Evolutionary conservation across 2,888 invertebrate species (phyloP).

Genomic region (Luffia ferchaultella): DNA sequence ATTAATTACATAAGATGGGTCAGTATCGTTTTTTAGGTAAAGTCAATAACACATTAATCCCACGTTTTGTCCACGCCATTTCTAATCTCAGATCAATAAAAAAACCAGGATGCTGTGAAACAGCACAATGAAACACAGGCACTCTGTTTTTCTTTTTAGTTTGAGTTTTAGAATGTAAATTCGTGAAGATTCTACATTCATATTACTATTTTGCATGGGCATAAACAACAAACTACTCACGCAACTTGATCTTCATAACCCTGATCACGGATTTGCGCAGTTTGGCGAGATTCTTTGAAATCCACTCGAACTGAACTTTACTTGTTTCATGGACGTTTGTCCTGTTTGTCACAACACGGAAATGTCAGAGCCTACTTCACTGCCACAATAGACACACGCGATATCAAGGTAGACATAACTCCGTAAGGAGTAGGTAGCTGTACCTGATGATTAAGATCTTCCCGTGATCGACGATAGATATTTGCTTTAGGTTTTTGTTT

Average conservation of each 20-base stretch:
- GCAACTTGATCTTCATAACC: conserved; percentile 63
- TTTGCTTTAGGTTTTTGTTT: conserved; percentile 31
- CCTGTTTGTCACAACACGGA: conserved; percentile 29
- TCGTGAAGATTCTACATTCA: no score
- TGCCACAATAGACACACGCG: neutral
- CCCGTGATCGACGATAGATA: neutral
- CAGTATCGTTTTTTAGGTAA: no score
- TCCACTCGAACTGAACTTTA: conserved; percentile 19
- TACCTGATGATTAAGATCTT: neutral
- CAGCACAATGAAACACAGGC: no score
- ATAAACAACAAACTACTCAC: conserved; percentile 38
- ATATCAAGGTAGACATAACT: conserved; percentile 1
- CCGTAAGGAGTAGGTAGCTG: neutral
- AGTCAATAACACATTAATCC: no score
- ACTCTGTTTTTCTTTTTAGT: no score
- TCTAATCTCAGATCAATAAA: no score
- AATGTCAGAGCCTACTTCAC: neutral
- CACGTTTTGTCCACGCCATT: no score
- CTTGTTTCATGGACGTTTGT: conserved; percentile 21
- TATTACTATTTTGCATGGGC: no score
- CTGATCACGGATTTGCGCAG: conserved; percentile 59
- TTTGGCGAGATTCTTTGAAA: conserved; percentile 43
- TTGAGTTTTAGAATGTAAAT: no score
- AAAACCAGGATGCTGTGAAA: no score
- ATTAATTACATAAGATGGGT: no score